Evolutionary conservation across 2,797 vertebrate species (phyloP).

Genomic region (Steatocranus sp.): DNA sequence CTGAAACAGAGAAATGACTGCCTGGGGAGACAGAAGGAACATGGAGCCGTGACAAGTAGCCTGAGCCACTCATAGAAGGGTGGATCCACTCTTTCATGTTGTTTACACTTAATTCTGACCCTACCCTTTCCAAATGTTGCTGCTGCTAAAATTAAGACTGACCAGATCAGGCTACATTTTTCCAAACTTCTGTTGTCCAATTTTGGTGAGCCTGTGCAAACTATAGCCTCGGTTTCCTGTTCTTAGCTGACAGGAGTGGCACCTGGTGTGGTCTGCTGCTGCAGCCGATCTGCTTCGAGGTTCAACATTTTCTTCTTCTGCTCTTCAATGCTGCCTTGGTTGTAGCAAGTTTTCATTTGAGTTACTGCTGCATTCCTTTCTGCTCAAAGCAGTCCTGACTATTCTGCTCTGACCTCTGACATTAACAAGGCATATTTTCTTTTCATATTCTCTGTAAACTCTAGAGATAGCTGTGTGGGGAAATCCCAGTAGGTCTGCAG

Average conservation of each 20-base stretch:
- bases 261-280: not conserved
- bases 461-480: not conserved
- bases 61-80: not conserved
- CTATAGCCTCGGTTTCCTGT: not conserved
- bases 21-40: too few species aligned
- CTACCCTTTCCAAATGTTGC: not conserved
- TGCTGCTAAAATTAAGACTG: not conserved
- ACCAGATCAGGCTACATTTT: not conserved
- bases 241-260: not conserved
- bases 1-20: too few species aligned
- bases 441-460: not conserved
- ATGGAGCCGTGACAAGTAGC: not conserved
- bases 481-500: not conserved
- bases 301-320: not conserved
- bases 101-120: constrained; percentile 21
- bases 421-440: not conserved
- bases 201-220: not conserved
- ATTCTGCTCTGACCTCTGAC: not conserved
- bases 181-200: not conserved
- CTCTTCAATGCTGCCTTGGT: not conserved
- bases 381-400: not conserved
- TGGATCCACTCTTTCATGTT: not conserved
- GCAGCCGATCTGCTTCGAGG: not conserved
- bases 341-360: not conserved
- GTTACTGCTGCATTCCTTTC: not conserved